A percentile compares a stretch with the other conserved stretches of the same genome.
These are phyloP conservation scores for Fregetta grallaria DNA, from an alignment of 2,113 vertebrate species.

Conservation along the genomic window DNA sequence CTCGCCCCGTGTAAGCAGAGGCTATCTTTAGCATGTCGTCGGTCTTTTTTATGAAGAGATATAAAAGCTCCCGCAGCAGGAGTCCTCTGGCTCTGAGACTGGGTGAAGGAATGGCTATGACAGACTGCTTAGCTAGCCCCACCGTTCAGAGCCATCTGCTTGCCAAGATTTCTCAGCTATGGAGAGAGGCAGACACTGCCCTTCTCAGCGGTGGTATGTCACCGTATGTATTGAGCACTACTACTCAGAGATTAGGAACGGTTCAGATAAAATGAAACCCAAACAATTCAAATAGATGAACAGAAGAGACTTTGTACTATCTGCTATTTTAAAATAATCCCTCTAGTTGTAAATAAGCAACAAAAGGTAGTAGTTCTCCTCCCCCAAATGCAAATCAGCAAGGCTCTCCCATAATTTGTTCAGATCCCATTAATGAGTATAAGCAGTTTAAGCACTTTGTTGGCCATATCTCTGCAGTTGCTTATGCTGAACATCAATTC, in stretches of 20 bases:
- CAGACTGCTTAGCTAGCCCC: slow-evolving; percentile 16
- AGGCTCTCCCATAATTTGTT: neutral
- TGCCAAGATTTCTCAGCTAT: slow-evolving; percentile 42
- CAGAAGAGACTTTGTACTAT: neutral
- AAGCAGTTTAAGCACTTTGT: slow-evolving; percentile 30
- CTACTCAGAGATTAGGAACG: neutral
- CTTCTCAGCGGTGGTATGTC: neutral
- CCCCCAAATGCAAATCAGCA: neutral
- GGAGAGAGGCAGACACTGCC: neutral
- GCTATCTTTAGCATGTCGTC: slow-evolving; percentile 38
- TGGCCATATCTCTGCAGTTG: neutral
- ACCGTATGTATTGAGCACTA: neutral
- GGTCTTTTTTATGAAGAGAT: slow-evolving; percentile 47
- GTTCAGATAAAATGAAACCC: neutral
- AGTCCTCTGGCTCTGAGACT: slow-evolving; percentile 33
- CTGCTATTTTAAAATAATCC: neutral
- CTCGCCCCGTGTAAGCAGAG: neutral
- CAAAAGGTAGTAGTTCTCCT: neutral
- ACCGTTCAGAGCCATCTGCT: slow-evolving; percentile 24
- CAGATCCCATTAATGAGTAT: neutral
- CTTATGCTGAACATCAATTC: slow-evolving; percentile 37
- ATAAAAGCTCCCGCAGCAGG: slow-evolving; percentile 37
- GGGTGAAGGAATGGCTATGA: slow-evolving; percentile 30
- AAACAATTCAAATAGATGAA: neutral
- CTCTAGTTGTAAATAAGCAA: neutral